Evolutionary conservation across 92 coral and sea anemone genomes (phyloP), one percentile per base, ranked within the genome.

Genomic region (Paragorgia papillata): DNA sequence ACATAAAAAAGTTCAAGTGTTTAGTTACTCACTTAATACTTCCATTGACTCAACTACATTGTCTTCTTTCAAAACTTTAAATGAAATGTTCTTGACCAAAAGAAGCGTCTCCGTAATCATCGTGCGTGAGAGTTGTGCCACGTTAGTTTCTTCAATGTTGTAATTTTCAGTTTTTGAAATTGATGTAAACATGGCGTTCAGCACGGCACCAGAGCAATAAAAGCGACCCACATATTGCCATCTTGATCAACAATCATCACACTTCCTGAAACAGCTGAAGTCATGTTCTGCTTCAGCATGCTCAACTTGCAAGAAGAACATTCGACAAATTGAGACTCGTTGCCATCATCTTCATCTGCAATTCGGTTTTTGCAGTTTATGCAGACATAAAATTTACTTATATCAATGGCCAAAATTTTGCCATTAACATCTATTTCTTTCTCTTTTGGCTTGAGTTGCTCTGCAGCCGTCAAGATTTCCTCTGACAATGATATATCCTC

Each of bases 61-160:
- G n/a, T n/a, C n/a, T n/a, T n/a, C n/a, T n/a, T n/a, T n/a, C 29
- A 5, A 2, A 2, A 55, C 19, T 55, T 55, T 55, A 32, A 60
- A 60, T 35, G n/a, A 60, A 25, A 60, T 15, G 15, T 25, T 60
- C 67, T 60, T 60, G 33, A 60, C 12, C 27, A 60, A 25, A 10
- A 60, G 40, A 60, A 60, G 67, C 67, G 67, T 60, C 12, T 60
- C 67, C 33, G 67, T 30, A 26, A 60, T 60, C n/a, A 32, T 60
- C 10, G 1, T 26, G 10, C 33, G 33, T 10, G 35, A 20, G 6
- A 60, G 67, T 15, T 32, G 20, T 20, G 67, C 67, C 34, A 60
- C 67, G 20, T 60, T 30, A 10, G 67, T 60, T 60, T 60, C 67
- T 14, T 12, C 20, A 30, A 60, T 60, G 28, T 60, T 60, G 28